Base-by-base conservation (phyloP, 2,888 invertebrate species). In the Cheilosia impressa region DNA sequence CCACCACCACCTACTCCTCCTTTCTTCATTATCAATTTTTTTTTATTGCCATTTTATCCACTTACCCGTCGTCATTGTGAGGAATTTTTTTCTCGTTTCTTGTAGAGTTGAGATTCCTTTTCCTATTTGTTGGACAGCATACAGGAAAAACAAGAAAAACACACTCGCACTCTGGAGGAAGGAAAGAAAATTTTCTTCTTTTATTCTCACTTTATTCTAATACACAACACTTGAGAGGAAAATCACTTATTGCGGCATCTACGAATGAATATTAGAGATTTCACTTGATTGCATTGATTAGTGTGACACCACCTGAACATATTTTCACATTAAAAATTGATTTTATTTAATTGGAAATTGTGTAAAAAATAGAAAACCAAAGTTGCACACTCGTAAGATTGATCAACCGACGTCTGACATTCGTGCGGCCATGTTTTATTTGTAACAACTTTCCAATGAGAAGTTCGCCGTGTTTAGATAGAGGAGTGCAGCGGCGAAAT, bases 341-440 rank as follows among this genome's bases (percentile, higher is more conserved):
- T 58, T 79, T 76, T 50, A 45, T 63, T 65, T 34, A 38, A 58
- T 45, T 38, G 60, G 43, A 63, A 60, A 50, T 72, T 43, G 66
- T 38, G 41, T 66, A 60, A 58, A 73, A 68, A 73, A 53, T 43
- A 69, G 31, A 66, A 66, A 66, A 55, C 60, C 53, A 27, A 52
- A 53, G 55, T 79, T 75, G 38, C 24, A 41, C 75, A 84, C 80
- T 80, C 80, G 65, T 71, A 57, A 17, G 80, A 76, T 76, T 80
- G 75, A 80, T 80, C 79, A 80, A 84, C 80, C 85, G 81, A 85
- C 81, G 71, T 85, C 80, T 81, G 85, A 85, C 85, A 77, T 81
- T 85, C 81, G 68, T 76, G 81, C 81, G 81, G 85, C 85, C 85
- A 85, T 85, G 69, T 84, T 84, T 85, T 84, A n/a, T 84, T 60